A percentile compares a stretch with the other conserved stretches of the same genome.
These are phyloP conservation scores for Pteronura brasiliensis DNA, from an alignment of 2,113 vertebrate genomes.

Conservation along the genomic window DNA sequence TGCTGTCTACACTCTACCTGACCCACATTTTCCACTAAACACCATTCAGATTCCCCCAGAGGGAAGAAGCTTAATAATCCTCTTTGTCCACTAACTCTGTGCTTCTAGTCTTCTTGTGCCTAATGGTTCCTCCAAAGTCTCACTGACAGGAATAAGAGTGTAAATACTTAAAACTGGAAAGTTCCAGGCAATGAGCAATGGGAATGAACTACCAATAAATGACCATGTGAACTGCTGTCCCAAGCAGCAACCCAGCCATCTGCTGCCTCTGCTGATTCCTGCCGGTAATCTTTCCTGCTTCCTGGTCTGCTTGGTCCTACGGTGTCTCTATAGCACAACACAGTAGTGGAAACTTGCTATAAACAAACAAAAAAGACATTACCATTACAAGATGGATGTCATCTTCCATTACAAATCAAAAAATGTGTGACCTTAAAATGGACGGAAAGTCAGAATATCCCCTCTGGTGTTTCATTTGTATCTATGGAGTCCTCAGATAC, in stretches of 20 bases:
- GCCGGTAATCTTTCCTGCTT: rapidly evolving
- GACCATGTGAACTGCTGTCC: too few species aligned
- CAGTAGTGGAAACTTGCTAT: not conserved
- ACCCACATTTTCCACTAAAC: not conserved
- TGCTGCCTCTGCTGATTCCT: not conserved
- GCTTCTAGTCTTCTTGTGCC: not conserved
- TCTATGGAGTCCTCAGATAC: not conserved
- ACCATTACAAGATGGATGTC: not conserved
- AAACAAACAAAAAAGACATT: not conserved
- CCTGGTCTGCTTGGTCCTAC: not conserved
- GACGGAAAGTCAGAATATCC: not conserved
- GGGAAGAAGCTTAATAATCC: not conserved
- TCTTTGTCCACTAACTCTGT: not conserved
- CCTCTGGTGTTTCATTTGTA: not conserved
- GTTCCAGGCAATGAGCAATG: not conserved
- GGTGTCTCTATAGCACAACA: not conserved
- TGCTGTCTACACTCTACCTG: not conserved
- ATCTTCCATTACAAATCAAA: conserved; percentile 9
- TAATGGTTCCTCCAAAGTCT: not conserved
- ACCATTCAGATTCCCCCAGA: not conserved
- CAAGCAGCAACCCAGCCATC: not conserved
- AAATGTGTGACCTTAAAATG: not conserved
- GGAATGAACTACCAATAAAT: not conserved
- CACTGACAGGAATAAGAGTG: not conserved
- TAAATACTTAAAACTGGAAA: not conserved